Percentiles rank a stretch among this genome's conserved stretches.
Evolutionary conservation across 2,113 vertebrate genomes (phyloP).

Genomic region (Ellobius talpinus): DNA sequence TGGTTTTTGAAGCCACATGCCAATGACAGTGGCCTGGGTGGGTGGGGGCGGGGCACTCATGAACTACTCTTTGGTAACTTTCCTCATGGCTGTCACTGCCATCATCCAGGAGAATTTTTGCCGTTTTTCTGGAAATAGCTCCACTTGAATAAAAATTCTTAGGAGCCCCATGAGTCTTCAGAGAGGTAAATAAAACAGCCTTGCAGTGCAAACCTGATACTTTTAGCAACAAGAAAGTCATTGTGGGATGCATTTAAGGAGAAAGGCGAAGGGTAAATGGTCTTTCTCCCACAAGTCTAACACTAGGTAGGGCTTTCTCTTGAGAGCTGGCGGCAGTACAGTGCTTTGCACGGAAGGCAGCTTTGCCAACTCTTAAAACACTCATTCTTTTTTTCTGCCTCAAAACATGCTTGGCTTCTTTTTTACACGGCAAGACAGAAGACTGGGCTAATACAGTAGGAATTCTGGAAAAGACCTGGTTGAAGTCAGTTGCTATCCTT

Average conservation of each 20-base stretch:
- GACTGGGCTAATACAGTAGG: constrained; percentile 36
- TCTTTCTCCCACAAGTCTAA: constrained; percentile 49
- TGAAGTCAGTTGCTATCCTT: constrained; percentile 66
- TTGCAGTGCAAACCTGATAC: constrained; percentile 11
- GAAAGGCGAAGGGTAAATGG: constrained; percentile 67
- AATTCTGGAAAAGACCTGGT: constrained; percentile 13
- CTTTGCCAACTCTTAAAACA: constrained; percentile 74
- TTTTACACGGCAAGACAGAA: neutral
- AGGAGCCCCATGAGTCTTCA: constrained; percentile 58
- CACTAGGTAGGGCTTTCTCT: constrained; percentile 43
- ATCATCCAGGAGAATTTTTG: constrained; percentile 50
- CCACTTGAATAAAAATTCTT: constrained; percentile 56
- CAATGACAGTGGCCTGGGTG: constrained; percentile 67
- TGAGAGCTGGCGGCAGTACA: constrained; percentile 45
- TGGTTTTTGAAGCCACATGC: constrained; percentile 62
- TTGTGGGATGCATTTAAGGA: constrained; percentile 55
- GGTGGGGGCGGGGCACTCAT: constrained; percentile 27
- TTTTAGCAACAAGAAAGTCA: constrained; percentile 50
- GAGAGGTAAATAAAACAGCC: constrained; percentile 31
- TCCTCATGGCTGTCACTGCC: constrained; percentile 60
- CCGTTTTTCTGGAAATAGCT: constrained; percentile 65
- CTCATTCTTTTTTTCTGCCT: constrained; percentile 31
- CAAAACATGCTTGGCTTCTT: constrained; percentile 55
- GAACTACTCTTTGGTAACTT: constrained; percentile 65
- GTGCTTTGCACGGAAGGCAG: constrained; percentile 55